Conservation (phyloP, 2,797 vertebrate genomes). For the Oryzias sinensis region DNA sequence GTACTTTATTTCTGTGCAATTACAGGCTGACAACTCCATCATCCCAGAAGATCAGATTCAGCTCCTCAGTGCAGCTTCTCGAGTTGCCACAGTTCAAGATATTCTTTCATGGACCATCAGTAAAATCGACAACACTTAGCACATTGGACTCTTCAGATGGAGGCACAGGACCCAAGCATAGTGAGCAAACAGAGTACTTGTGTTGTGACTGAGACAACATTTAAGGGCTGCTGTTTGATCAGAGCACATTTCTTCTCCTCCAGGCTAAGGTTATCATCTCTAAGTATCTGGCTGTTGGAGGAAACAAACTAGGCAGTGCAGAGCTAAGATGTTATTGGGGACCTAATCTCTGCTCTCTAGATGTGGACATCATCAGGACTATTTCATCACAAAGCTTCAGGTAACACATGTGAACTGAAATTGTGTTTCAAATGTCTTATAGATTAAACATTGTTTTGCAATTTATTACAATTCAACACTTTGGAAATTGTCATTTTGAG, state of each 20-base stretch:
- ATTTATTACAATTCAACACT: too few species aligned
- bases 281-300: slow-evolving; percentile 64
- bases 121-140: too few species aligned
- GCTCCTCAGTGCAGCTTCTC: slow-evolving; percentile 45
- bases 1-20: background rate
- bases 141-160: too few species aligned
- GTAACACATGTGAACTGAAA: slow-evolving; percentile 47
- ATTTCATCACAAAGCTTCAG: slow-evolving; percentile 56
- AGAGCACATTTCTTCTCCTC: background rate
- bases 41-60: slow-evolving; percentile 69
- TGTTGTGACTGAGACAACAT: accelerated
- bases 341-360: slow-evolving; percentile 66
- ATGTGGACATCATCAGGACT: slow-evolving; percentile 31
- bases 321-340: slow-evolving; percentile 71
- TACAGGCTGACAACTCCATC: slow-evolving; percentile 58
- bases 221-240: background rate
- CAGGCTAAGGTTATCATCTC: slow-evolving; percentile 68
- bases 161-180: slow-evolving; percentile 33
- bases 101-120: too few species aligned
- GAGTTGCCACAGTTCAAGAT: too few species aligned
- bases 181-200: slow-evolving; percentile 38
- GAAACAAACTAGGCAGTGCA: slow-evolving; percentile 58
- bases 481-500: too few species aligned
- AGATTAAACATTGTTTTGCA: too few species aligned
- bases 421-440: background rate